Base-by-base conservation (phyloP, 2,797 vertebrate species). In the Labeo calbasu region DNA sequence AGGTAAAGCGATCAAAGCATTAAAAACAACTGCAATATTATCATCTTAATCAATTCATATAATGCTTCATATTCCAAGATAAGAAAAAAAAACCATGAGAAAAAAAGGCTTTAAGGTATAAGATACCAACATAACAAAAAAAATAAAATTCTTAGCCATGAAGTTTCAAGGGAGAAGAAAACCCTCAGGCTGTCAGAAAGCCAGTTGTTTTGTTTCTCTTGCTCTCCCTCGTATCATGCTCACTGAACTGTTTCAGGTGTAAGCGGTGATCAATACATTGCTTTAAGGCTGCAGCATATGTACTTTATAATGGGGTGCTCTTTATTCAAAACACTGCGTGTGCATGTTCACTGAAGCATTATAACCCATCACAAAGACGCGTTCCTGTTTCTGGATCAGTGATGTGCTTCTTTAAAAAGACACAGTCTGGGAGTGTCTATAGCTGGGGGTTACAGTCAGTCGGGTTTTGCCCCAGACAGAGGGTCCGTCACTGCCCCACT, bases 241-340 rank as follows among this genome's bases (percentile, higher is more conserved):
- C 77, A 79, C 68, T 90, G 92, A 90, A 91, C 57, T 85, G 90
- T 88, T 93, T 85, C 81, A 85, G 46, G 87, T 91, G 90, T 85
- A 90, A 85, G 84, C 40, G 75, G 23, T 65, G 87, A 93, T 94
- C 93, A 83, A 94, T 94, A 92, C 73, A 43, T 84, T 86, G 87
- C 91, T 91, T 85, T 66, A 79, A 89, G 90, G 87, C 88, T 88
- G 90, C 70, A 17, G 85, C 83, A 89, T 87, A 86, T 84, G 63
- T 85, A 82, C 85, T 75, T 65, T 19, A 13, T 81, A 68, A 83
- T 72, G 40, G 25, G 19, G 3, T 50, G 25, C 50, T 48, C 23
- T 76, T 28, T 76, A 75, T 66, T 76, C 11, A 9, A 63, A 23
- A 53, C 43, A 63, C 25, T 32, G 57, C 2, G 11, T 71, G 28